Percentiles rank a stretch among this genome's conserved stretches.
phyloP scores from a whole-genome alignment of 2,888 invertebrate species.

The Nycteola revayana region DNA sequence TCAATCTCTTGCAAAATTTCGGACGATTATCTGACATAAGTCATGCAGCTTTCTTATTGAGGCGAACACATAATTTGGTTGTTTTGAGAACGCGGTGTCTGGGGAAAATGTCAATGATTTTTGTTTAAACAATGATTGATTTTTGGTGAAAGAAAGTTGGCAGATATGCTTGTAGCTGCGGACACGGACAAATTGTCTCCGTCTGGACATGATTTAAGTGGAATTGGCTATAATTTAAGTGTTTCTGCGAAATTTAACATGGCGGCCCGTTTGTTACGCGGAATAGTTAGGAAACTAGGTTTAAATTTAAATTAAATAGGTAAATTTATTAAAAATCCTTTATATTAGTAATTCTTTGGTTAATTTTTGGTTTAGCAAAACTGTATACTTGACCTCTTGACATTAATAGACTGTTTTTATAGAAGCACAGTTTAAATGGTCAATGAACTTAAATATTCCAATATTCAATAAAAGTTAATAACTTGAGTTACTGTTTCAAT shows the following conservation, averaged over 20 bases:
- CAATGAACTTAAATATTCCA: no score
- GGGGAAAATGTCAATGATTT: slow-evolving; percentile 56
- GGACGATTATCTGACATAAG: slow-evolving; percentile 54
- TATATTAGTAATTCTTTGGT: no score
- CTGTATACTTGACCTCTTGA: no score
- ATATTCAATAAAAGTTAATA: no score
- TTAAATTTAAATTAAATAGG: no score
- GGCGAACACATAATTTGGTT: slow-evolving; percentile 38
- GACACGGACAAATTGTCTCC: slow-evolving; percentile 40
- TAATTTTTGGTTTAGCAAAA: no score
- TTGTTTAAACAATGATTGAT: slow-evolving; percentile 47
- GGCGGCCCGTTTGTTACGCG: neutral
- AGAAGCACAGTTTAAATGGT: no score
- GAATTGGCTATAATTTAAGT: slow-evolving; percentile 38
- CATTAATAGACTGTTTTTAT: no score
- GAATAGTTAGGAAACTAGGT: no score
- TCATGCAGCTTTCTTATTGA: slow-evolving; percentile 40
- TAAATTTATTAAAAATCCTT: no score
- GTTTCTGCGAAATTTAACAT: slow-evolving; percentile 15
- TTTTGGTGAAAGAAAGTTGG: slow-evolving; percentile 28
- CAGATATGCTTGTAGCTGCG: slow-evolving; percentile 27
- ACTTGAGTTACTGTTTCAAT: no score
- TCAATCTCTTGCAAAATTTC: slow-evolving; percentile 40
- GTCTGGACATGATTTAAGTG: slow-evolving; percentile 42
- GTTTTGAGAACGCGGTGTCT: slow-evolving; percentile 18